Evolutionary conservation across 2,888 invertebrate species (phyloP).

Genomic region (Agrypnus murinus): DNA sequence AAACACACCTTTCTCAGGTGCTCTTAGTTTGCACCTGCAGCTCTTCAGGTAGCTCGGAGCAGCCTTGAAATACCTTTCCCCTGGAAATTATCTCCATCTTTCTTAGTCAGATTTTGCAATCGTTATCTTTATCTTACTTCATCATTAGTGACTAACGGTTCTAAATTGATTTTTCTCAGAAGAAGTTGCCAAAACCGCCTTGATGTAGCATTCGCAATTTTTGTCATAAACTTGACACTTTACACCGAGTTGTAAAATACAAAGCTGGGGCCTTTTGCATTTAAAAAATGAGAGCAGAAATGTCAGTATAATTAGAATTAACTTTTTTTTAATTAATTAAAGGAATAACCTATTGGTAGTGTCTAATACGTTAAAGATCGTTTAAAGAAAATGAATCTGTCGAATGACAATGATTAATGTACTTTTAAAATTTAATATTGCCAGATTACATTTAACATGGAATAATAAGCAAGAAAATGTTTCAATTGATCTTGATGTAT

Average conservation of each 20-base stretch:
- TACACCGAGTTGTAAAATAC: too few relatives aligned
- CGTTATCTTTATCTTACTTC: slow-evolving; percentile 50
- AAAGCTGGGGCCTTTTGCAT: too few relatives aligned
- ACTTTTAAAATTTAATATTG: slow-evolving; percentile 25
- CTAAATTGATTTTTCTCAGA: slow-evolving; percentile 60
- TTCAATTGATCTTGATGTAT: slow-evolving; percentile 19
- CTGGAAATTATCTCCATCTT: slow-evolving; percentile 51
- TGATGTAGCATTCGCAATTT: slow-evolving; percentile 41
- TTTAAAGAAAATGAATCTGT: slow-evolving; percentile 12
- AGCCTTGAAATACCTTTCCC: slow-evolving; percentile 63
- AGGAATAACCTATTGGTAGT: not conserved
- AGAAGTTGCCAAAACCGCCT: slow-evolving; percentile 55
- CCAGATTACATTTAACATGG: slow-evolving; percentile 17
- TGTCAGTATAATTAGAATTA: not conserved
- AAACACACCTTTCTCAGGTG: slow-evolving; percentile 51
- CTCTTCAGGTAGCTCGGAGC: slow-evolving; percentile 61
- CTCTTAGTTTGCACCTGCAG: slow-evolving; percentile 60
- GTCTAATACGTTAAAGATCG: not conserved
- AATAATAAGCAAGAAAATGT: slow-evolving; percentile 25
- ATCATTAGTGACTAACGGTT: slow-evolving; percentile 61
- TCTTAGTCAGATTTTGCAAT: slow-evolving; percentile 43
- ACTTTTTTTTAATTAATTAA: not conserved
- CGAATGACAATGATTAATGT: slow-evolving; percentile 30
- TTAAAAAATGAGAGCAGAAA: too few relatives aligned
- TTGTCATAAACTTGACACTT: not conserved